Evolutionary conservation across 2,888 invertebrate genomes (phyloP).

Genomic region (Pammene fasciana): DNA sequence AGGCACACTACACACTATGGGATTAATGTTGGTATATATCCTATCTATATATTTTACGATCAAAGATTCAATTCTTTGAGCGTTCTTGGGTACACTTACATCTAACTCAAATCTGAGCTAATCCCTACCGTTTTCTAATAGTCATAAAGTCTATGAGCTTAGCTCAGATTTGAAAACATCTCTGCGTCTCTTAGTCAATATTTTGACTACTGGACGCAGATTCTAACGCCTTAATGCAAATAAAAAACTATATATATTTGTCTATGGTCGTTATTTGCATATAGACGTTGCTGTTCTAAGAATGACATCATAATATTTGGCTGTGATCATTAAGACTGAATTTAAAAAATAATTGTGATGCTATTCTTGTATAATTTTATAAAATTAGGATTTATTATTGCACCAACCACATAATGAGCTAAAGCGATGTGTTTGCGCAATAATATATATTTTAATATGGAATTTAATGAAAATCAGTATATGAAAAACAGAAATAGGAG

Average conservation of each 20-base stretch:
- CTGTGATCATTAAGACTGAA: conserved; percentile 49
- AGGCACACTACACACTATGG: conserved; percentile 39
- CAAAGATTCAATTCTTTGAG: conserved; percentile 10
- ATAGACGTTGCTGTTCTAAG: conserved; percentile 44
- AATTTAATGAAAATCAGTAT: conserved; percentile 43
- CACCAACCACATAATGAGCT: conserved; percentile 18
- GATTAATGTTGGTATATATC: conserved; percentile 39
- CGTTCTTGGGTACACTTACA: conserved; percentile 25
- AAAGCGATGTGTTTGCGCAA: conserved; percentile 33
- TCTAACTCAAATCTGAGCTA: conserved; percentile 17
- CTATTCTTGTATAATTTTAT: conserved; percentile 48
- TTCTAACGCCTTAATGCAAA: conserved; percentile 37
- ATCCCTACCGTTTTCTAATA: conserved; percentile 9
- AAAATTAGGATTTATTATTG: conserved; percentile 41
- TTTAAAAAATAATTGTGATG: conserved; percentile 51
- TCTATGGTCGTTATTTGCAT: conserved; percentile 22
- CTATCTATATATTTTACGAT: conserved; percentile 20
- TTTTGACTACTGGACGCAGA: conserved; percentile 28
- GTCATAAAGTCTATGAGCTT: neutral
- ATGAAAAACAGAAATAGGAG: conserved; percentile 52
- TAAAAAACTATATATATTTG: neutral
- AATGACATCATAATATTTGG: conserved; percentile 54
- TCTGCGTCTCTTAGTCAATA: conserved; percentile 32
- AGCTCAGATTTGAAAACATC: conserved; percentile 26
- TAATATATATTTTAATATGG: conserved; percentile 34